Percentiles rank a stretch among this genome's conserved stretches.
phyloP scores from a whole-genome alignment of 23 tunicate species.

The Halocynthia aurantium region DNA sequence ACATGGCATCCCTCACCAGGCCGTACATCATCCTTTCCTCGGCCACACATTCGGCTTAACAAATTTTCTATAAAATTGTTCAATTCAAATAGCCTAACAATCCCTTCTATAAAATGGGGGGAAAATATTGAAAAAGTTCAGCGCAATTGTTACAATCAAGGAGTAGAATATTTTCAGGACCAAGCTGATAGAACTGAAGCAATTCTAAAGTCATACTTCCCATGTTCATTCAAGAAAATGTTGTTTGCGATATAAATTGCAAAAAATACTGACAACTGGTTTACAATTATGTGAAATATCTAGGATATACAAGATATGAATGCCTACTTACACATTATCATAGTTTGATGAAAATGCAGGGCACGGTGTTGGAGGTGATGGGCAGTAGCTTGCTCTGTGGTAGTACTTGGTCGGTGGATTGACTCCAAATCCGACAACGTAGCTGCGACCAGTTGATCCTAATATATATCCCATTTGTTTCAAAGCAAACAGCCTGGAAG shows the following conservation, averaged over 20 bases:
- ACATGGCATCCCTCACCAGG: too few relatives aligned
- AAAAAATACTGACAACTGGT: not conserved
- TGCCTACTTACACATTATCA: constrained; percentile 58
- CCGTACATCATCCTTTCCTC: too few relatives aligned
- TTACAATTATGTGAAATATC: not conserved
- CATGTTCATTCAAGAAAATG: too few relatives aligned
- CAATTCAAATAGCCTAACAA: too few relatives aligned
- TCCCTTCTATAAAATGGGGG: too few relatives aligned
- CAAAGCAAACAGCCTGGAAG: constrained; percentile 49
- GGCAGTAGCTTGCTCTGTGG: constrained; percentile 85
- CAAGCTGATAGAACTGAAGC: too few relatives aligned
- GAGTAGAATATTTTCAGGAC: too few relatives aligned
- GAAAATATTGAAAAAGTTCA: too few relatives aligned
- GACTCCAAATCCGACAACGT: constrained; percentile 72
- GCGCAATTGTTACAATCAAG: too few relatives aligned
- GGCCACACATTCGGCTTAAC: too few relatives aligned
- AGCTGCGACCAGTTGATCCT: constrained; percentile 72
- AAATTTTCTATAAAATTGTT: too few relatives aligned
- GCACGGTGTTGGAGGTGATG: constrained; percentile 44
- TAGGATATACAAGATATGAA: not conserved
- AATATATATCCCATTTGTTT: constrained; percentile 72
- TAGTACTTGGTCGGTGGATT: constrained; percentile 49
- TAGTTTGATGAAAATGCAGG: constrained; percentile 30
- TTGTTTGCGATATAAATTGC: not conserved
- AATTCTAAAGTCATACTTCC: too few relatives aligned